These are phyloP conservation scores for Paralinhomoeus sp. DNA, from an alignment of 2,888 invertebrate species.

Conservation along the genomic window DNA sequence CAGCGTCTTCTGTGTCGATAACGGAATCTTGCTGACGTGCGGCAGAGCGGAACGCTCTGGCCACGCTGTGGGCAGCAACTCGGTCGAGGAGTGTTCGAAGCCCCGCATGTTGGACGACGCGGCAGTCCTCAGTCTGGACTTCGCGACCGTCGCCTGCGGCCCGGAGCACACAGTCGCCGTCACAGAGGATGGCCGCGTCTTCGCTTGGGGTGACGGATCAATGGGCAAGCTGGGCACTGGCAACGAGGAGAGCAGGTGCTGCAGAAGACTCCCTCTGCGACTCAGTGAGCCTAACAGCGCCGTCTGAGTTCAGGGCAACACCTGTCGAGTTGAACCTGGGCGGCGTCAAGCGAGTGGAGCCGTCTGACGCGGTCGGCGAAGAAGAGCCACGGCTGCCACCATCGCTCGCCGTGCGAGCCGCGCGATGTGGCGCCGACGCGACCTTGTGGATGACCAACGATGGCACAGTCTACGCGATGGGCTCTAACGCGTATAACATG, in stretches of 20 bases:
- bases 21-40: constrained; percentile 45
- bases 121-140: constrained; percentile 34
- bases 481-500: constrained; percentile 40
- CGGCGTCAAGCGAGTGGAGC: too few species aligned
- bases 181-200: constrained; percentile 39
- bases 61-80: constrained; percentile 42
- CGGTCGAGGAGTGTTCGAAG: constrained; percentile 33
- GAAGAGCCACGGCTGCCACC: constrained; percentile 28
- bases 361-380: background rate
- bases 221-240: constrained; percentile 39
- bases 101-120: constrained; percentile 6
- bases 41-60: constrained; percentile 41
- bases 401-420: constrained; percentile 32
- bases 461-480: constrained; percentile 41
- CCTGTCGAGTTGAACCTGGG: too few species aligned
- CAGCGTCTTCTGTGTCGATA: constrained; percentile 43
- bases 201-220: constrained; percentile 41
- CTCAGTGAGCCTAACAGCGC: too few species aligned
- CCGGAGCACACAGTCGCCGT: constrained; percentile 41
- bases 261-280: too few species aligned
- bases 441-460: constrained; percentile 39
- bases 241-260: too few species aligned
- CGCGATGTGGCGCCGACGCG: constrained; percentile 41
- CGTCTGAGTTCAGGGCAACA: too few species aligned
- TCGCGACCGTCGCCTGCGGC: constrained; percentile 40